Conservation (phyloP, 2,797 vertebrate species). For the Octomys mimax region DNA sequence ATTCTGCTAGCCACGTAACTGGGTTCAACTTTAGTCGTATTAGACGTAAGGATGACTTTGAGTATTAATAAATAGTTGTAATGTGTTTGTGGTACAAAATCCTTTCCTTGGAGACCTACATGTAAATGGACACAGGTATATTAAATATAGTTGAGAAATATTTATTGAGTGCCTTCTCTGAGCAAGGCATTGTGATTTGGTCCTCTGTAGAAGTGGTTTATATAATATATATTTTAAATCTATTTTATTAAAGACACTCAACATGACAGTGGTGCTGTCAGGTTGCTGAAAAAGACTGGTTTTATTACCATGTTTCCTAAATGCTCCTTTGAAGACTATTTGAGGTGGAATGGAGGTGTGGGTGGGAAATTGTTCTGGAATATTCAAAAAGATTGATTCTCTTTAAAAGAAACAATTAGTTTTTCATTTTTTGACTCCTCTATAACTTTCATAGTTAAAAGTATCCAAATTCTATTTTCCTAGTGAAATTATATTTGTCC, state of each 20-base stretch:
- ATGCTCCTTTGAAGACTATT: conserved; percentile 38
- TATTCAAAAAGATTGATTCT: conserved; percentile 41
- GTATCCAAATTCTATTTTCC: conserved; percentile 68
- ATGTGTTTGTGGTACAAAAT: conserved; percentile 27
- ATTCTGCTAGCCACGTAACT: neutral
- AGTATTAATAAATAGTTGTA: conserved; percentile 28
- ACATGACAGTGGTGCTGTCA: neutral
- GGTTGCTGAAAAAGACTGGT: neutral
- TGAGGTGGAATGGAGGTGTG: neutral
- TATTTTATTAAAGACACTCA: conserved; percentile 34
- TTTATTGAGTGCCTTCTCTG: neutral
- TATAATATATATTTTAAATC: neutral
- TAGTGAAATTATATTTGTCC: conserved; percentile 77
- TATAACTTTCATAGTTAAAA: conserved; percentile 20
- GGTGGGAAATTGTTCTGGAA: conserved; percentile 51
- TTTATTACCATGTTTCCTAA: conserved; percentile 16
- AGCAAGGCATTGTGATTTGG: neutral
- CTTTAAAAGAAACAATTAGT: conserved; percentile 52
- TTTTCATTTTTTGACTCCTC: conserved; percentile 62
- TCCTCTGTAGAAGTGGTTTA: neutral
- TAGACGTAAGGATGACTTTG: neutral
- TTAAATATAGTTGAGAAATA: conserved; percentile 2
- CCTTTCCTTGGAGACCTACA: neutral
- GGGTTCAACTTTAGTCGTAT: neutral
- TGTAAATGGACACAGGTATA: neutral